Percentiles rank a stretch among this genome's conserved stretches.
phyloP scores from a whole-genome alignment of 2,888 invertebrate species.

The Nasonia oneida region DNA sequence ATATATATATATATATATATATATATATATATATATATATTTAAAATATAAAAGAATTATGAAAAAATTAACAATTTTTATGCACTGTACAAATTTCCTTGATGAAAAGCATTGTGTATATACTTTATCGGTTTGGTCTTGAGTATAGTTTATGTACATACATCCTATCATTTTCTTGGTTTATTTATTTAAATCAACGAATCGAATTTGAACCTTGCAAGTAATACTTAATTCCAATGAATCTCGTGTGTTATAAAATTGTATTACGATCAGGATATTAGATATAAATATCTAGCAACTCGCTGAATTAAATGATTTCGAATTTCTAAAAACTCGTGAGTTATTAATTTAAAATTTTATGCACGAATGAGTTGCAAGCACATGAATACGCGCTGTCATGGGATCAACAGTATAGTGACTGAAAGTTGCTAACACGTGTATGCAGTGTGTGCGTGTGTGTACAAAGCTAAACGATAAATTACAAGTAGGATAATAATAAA shows the following conservation, averaged over 20 bases:
- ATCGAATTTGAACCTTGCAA: slow-evolving; percentile 4
- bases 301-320: too few species aligned
- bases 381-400: slow-evolving; percentile 65
- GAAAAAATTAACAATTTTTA: slow-evolving; percentile 47
- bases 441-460: neutral
- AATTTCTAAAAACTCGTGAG: too few species aligned
- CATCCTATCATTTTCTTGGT: neutral
- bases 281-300: neutral
- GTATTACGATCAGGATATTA: slow-evolving; percentile 2
- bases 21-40: neutral
- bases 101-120: slow-evolving; percentile 27
- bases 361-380: slow-evolving; percentile 69
- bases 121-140: slow-evolving; percentile 48
- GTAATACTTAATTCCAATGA: slow-evolving; percentile 17
- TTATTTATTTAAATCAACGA: neutral
- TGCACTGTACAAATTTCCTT: slow-evolving; percentile 50
- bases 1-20: neutral
- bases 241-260: slow-evolving; percentile 28
- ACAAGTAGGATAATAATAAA: slow-evolving; percentile 25
- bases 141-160: slow-evolving; percentile 48
- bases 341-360: too few species aligned
- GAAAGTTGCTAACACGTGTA: neutral
- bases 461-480: slow-evolving; percentile 17
- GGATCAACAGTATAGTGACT: slow-evolving; percentile 66
- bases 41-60: slow-evolving; percentile 23